These are phyloP conservation scores for Stramonita haemastoma DNA, from an alignment of 2,888 invertebrate species.

Conservation along the genomic window DNA sequence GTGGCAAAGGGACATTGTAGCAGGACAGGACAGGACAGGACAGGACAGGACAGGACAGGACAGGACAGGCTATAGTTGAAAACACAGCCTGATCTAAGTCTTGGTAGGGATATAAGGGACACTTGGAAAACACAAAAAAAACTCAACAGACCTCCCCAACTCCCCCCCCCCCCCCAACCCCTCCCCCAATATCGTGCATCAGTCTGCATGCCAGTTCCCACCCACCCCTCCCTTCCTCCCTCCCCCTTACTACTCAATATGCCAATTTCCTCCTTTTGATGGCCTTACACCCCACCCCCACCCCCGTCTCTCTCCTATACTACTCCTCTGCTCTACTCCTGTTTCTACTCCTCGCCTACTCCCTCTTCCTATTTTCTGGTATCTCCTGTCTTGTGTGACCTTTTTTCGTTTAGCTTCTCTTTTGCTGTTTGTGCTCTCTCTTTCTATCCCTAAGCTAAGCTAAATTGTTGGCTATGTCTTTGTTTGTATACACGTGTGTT, in stretches of 20 bases:
- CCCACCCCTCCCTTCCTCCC: too few relatives aligned
- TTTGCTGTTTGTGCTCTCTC: too few relatives aligned
- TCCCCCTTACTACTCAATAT: constrained; percentile 51
- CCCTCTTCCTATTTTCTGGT: neutral
- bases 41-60: too few relatives aligned
- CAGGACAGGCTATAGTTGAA: too few relatives aligned
- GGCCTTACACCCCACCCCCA: constrained; percentile 53
- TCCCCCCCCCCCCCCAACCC: constrained; percentile 42
- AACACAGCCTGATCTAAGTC: too few relatives aligned
- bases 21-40: too few relatives aligned
- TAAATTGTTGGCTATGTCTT: too few relatives aligned
- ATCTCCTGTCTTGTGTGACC: too few relatives aligned
- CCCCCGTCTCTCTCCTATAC: neutral
- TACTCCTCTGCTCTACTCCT: neutral
- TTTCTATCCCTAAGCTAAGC: too few relatives aligned
- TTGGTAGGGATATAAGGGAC: neutral
- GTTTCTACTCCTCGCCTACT: neutral
- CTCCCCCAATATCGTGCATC: constrained; percentile 44
- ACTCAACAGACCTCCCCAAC: constrained; percentile 55
- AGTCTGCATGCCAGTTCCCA: constrained; percentile 37
- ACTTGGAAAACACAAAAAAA: constrained; percentile 55
- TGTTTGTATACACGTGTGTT: too few relatives aligned
- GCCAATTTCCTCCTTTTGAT: constrained; percentile 55
- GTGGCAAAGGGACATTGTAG: too few relatives aligned
- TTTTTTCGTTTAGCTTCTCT: too few relatives aligned